A percentile compares a stretch with the other conserved stretches of the same genome.
These are phyloP conservation scores for Megatriorchis doriae DNA, from an alignment of 2,113 vertebrate species.

Conservation along the genomic window DNA sequence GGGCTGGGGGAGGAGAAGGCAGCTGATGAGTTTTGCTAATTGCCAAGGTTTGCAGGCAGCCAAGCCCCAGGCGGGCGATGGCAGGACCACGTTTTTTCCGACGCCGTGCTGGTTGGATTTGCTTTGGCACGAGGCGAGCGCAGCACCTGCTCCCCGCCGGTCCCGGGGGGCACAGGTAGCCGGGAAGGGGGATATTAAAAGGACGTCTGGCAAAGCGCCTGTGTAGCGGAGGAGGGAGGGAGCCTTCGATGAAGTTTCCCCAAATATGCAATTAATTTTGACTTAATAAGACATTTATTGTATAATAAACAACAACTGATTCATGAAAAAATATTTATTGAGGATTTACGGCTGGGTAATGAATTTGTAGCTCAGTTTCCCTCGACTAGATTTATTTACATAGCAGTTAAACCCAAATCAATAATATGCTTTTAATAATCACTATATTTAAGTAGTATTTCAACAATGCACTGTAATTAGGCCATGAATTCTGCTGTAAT, in stretches of 20 bases:
- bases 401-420: slow-evolving; percentile 64
- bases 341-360: slow-evolving; percentile 61
- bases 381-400: slow-evolving; percentile 55
- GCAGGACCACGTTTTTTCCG: background rate
- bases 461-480: slow-evolving; percentile 68
- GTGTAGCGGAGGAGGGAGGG: background rate
- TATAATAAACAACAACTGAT: slow-evolving; percentile 72
- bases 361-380: slow-evolving; percentile 46
- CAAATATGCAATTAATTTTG: slow-evolving; percentile 65
- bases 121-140: background rate
- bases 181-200: background rate
- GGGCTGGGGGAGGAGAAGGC: background rate
- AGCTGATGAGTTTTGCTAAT: background rate
- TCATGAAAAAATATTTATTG: slow-evolving; percentile 69
- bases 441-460: slow-evolving; percentile 66
- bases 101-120: background rate
- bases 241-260: slow-evolving; percentile 21
- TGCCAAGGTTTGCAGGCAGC: background rate
- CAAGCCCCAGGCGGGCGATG: background rate
- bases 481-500: slow-evolving; percentile 57
- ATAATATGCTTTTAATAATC: slow-evolving; percentile 69
- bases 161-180: background rate
- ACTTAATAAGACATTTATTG: slow-evolving; percentile 71
- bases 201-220: background rate
- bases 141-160: background rate